Base-by-base conservation (phyloP, 2,113 vertebrate genomes). In the Ibidorhyncha struthersii region DNA sequence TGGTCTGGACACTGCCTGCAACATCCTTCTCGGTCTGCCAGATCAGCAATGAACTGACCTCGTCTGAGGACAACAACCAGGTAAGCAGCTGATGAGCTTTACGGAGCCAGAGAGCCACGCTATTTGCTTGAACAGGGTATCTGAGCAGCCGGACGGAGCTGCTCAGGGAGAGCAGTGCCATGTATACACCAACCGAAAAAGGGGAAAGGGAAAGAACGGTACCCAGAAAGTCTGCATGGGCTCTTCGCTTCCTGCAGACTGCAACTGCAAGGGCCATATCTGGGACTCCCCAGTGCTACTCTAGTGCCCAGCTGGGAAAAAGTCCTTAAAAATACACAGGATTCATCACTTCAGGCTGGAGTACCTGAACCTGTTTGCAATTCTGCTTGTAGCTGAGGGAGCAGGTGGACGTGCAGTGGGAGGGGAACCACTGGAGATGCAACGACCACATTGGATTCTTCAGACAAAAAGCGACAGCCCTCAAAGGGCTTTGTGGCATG, bases 401-500 rank as follows among this genome's bases (percentile, higher is more conserved):
- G n/a, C 34, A 17, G 14, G 40, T 30, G 72, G 25, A 36, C 30
- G 30, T 16, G 20, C 63, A 76, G 50, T 0, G 1, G 25, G 14
- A 89, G 4, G 14, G 15, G 10, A 76, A 80, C 53, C 52, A 52
- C 20, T 52, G 43, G 40, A 71, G 40, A 76, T 1, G 2, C 6
- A 66, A 38, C 0, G 0, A 72, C 14, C 2, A 1, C 36, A 26
- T 4, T 40, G 63, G 43, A 58, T 52, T 9, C 20, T 81, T 58
- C 59, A 62, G 52, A 47, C 12, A 82, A 53, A 87, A 86, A 34
- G 25, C 7, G 3, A 65, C 13, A 82, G 79, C 49, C 34, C 62
- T 71, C 0, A 0, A 0, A 67, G 9, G 36, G n/a, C 10, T 56
- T 45, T 58, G 78, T 50, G 22, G 56, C 50, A 66, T 0, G 1